Conservation (phyloP, 2,888 invertebrate species). For the Lasioglossum calceatum region DNA sequence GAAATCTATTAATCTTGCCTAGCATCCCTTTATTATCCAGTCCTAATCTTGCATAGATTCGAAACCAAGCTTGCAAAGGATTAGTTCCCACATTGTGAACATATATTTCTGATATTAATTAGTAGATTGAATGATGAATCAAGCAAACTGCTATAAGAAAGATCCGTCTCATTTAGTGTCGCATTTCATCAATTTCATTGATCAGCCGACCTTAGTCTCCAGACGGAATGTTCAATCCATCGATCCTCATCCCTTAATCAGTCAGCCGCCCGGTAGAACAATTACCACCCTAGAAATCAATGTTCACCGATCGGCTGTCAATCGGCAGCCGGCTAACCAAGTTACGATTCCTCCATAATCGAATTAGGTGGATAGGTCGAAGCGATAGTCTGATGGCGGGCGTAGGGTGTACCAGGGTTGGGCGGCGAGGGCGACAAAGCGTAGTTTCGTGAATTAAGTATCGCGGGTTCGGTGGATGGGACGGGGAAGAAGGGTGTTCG, state of each 20-base stretch:
- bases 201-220: neutral
- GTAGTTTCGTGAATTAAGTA: conserved; percentile 54
- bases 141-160: too few relatives aligned
- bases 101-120: neutral
- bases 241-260: neutral
- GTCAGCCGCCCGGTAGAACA: neutral
- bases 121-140: neutral
- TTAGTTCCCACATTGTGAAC: neutral
- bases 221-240: neutral
- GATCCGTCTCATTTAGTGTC: too few relatives aligned
- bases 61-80: neutral
- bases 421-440: conserved; percentile 23
- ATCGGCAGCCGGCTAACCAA: neutral
- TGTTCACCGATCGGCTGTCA: neutral
- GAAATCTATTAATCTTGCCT: neutral
- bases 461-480: conserved; percentile 31
- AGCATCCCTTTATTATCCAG: neutral
- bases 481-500: neutral
- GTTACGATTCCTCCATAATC: conserved; percentile 1
- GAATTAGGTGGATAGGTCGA: neutral
- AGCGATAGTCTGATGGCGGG: neutral
- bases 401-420: neutral
- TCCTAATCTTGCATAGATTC: neutral
- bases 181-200: neutral
- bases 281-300: neutral